Evolutionary conservation across 2,888 invertebrate species (phyloP).

Genomic region (Apocheima hispidaria): DNA sequence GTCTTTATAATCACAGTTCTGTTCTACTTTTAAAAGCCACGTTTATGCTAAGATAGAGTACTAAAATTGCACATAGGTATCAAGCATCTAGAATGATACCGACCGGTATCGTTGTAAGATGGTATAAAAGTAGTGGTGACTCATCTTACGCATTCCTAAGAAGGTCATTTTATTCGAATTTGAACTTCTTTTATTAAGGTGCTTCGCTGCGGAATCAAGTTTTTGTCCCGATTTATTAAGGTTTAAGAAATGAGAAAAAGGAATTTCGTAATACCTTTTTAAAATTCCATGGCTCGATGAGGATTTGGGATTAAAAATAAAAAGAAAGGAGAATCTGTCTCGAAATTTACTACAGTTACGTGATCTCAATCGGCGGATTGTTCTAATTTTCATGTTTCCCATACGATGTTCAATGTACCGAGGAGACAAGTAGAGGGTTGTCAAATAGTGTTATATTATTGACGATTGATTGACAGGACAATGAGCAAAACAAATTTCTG

Average conservation of each 20-base stretch:
- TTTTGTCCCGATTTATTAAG: constrained; percentile 17
- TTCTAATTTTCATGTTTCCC: constrained; percentile 8
- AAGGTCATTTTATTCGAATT: constrained; percentile 47
- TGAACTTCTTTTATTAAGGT: constrained; percentile 49
- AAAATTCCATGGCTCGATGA: constrained; percentile 12
- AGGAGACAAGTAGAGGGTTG: constrained; percentile 27
- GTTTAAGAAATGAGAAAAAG: constrained; percentile 24
- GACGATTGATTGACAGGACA: constrained; percentile 68
- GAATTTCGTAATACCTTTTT: constrained; percentile 22
- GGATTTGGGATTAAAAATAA: constrained; percentile 19
- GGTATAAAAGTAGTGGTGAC: constrained; percentile 65
- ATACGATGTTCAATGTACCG: constrained; percentile 29
- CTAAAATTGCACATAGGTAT: not conserved
- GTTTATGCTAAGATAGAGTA: not conserved
- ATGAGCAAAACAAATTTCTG: constrained; percentile 58
- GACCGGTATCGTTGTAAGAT: constrained; percentile 37
- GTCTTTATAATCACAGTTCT: not conserved
- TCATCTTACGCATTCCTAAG: constrained; percentile 57
- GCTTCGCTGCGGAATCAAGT: constrained; percentile 34
- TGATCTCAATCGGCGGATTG: not conserved
- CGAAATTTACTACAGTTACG: not conserved
- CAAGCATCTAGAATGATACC: constrained; percentile 10
- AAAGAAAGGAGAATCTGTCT: constrained; percentile 4
- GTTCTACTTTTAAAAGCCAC: not conserved
- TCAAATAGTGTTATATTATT: constrained; percentile 42